A percentile compares a stretch with the other conserved stretches of the same genome.
Conservation (phyloP, 2,797 vertebrate species). For the Simalia tracyae region DNA sequence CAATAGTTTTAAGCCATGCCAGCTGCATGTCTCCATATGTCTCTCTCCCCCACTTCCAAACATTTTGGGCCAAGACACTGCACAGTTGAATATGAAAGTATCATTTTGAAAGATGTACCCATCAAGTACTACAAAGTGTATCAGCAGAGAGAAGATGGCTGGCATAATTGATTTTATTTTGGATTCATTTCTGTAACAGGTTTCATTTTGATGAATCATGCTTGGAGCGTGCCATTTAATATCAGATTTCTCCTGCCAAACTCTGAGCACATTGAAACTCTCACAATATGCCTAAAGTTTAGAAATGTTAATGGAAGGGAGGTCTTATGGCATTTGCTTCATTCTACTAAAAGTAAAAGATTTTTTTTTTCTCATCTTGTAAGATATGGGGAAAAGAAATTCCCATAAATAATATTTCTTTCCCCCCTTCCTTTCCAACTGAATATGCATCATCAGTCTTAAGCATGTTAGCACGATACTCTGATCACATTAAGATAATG, state of each 20-base stretch:
- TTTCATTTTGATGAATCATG: conserved; percentile 4
- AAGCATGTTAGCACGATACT: background rate
- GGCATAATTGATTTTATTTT: conserved; percentile 26
- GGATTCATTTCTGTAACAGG: background rate
- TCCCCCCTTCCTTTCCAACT: accelerated
- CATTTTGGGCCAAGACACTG: background rate
- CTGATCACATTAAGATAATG: background rate
- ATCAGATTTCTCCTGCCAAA: background rate
- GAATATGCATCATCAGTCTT: background rate
- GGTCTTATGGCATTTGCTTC: accelerated
- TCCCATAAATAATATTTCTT: background rate
- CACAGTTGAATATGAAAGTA: background rate
- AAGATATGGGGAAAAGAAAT: background rate
- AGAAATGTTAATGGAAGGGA: background rate
- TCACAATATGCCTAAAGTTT: background rate
- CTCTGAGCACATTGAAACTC: background rate
- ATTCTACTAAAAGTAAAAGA: conserved; percentile 4
- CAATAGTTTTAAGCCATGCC: background rate
- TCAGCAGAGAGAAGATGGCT: background rate
- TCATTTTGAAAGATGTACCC: background rate
- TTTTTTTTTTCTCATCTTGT: accelerated
- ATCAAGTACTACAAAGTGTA: conserved; percentile 14
- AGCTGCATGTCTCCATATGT: background rate
- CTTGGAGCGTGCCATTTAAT: background rate
- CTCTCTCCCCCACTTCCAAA: background rate